phyloP scores from a whole-genome alignment of 2,797 vertebrate species.

The Kryptolebias ocellatus region DNA sequence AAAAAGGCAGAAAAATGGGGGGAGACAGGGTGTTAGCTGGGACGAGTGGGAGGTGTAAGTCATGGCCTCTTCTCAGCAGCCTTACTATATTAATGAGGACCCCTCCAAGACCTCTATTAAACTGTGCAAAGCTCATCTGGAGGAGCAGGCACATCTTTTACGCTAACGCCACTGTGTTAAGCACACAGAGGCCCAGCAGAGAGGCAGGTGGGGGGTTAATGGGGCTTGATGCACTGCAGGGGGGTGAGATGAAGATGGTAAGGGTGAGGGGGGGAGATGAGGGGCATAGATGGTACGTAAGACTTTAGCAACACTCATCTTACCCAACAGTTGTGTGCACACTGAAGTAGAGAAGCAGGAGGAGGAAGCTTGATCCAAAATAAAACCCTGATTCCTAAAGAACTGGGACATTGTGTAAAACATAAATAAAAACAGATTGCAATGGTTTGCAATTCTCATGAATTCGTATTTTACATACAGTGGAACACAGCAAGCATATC shows the following conservation, averaged over 20 bases:
- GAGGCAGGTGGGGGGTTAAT: constrained; percentile 80
- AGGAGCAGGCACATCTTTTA: constrained; percentile 78
- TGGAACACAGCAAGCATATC: too few relatives aligned
- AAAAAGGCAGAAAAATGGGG: constrained; percentile 31
- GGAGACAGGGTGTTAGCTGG: constrained; percentile 18
- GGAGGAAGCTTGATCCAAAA: too few relatives aligned
- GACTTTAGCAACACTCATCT: constrained; percentile 46
- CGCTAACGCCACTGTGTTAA: constrained; percentile 77
- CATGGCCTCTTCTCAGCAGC: constrained; percentile 47
- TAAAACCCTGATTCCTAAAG: too few relatives aligned
- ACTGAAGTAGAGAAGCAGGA: too few relatives aligned
- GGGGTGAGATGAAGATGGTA: constrained; percentile 40
- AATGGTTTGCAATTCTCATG: too few relatives aligned
- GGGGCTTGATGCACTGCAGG: constrained; percentile 70
- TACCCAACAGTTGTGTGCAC: background rate
- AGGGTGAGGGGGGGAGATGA: constrained; percentile 49
- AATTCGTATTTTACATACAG: too few relatives aligned
- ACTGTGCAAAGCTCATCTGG: constrained; percentile 84
- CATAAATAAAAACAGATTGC: too few relatives aligned
- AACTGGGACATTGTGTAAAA: too few relatives aligned
- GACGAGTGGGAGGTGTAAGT: constrained; percentile 37
- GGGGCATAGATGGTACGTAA: constrained; percentile 40
- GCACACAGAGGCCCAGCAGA: constrained; percentile 76
- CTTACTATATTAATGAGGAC: constrained; percentile 81
- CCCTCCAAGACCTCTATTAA: constrained; percentile 81